These are phyloP conservation scores for Myotis brandtii DNA, from an alignment of 2,113 vertebrate species.

Conservation along the genomic window DNA sequence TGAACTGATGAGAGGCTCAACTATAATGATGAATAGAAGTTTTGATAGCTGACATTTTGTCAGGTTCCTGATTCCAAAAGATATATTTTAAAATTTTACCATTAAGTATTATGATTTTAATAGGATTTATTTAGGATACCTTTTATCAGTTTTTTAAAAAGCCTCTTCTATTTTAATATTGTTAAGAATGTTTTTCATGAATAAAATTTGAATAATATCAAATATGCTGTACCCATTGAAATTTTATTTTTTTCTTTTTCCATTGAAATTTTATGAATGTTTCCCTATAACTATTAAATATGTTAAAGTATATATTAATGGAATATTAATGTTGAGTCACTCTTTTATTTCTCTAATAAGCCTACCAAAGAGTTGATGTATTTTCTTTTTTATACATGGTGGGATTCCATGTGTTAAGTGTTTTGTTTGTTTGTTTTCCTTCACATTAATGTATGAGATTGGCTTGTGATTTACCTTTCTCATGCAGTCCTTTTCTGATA, in stretches of 20 bases:
- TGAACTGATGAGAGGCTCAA: neutral
- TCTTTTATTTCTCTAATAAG: slow-evolving; percentile 20
- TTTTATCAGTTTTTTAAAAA: slow-evolving; percentile 33
- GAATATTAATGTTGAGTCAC: neutral
- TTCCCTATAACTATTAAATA: neutral
- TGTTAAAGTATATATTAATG: slow-evolving; percentile 10
- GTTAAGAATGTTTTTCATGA: neutral
- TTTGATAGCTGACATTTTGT: neutral
- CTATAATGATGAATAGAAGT: neutral
- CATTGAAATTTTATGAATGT: neutral
- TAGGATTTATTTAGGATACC: neutral
- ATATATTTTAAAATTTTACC: slow-evolving; percentile 42
- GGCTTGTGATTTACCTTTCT: neutral
- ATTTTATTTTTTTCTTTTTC: neutral
- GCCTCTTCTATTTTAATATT: neutral
- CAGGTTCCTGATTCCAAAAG: neutral
- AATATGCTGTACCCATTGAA: neutral
- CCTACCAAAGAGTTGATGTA: neutral
- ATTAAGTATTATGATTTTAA: neutral
- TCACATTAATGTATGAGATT: neutral
- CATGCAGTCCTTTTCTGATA: neutral
- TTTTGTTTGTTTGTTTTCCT: neutral
- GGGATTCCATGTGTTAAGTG: neutral
- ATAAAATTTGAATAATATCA: slow-evolving; percentile 25
- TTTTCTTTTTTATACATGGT: neutral